Evolutionary conservation across 2,797 vertebrate genomes (phyloP).

Genomic region (Tokudaia tokunoshimensis): DNA sequence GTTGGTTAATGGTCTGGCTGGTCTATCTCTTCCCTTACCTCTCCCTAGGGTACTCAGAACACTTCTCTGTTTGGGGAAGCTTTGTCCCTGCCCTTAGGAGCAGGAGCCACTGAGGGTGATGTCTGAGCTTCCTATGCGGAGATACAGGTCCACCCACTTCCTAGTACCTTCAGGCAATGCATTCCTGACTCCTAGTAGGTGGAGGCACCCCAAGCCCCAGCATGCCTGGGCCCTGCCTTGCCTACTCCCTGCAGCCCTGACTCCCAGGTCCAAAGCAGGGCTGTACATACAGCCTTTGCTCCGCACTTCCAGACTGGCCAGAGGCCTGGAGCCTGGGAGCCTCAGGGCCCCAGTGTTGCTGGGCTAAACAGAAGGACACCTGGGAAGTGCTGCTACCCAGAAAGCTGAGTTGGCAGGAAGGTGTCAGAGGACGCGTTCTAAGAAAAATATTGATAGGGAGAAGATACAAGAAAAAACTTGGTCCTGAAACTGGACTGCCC

Average conservation of each 20-base stretch:
- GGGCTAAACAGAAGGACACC: neutral
- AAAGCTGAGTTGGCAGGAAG: neutral
- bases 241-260: conserved; percentile 49
- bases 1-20: conserved; percentile 59
- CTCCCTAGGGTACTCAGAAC: neutral
- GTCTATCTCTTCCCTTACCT: neutral
- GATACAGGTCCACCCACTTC: conserved; percentile 31
- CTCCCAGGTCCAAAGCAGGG: conserved; percentile 36
- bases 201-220: conserved; percentile 71
- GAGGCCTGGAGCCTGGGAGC: conserved; percentile 11
- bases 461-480: neutral
- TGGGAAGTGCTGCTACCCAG: neutral
- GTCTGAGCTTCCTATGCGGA: conserved; percentile 37
- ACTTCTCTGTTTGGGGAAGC: neutral
- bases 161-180: conserved; percentile 66
- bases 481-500: neutral
- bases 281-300: neutral
- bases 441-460: neutral
- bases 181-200: conserved; percentile 79
- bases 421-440: neutral
- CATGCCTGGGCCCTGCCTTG: conserved; percentile 68
- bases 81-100: neutral
- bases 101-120: conserved; percentile 44
- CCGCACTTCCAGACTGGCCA: conserved; percentile 29
- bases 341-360: neutral